A percentile compares a stretch with the other conserved stretches of the same genome.
Evolutionary conservation across 2,113 vertebrate genomes (phyloP).

Genomic region (Sialia sialis): DNA sequence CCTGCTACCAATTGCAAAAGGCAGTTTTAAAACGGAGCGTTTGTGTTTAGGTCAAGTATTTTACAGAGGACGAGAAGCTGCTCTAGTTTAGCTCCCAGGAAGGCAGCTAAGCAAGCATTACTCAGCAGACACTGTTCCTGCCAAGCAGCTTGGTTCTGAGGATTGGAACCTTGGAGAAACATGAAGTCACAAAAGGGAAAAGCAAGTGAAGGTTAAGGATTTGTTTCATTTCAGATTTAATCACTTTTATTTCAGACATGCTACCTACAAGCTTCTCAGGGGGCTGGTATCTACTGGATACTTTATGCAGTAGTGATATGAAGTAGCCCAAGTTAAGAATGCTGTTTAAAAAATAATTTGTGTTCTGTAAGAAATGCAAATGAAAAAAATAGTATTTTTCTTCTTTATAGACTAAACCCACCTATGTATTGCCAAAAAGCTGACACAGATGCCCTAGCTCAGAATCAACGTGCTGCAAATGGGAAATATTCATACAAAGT

Average conservation of each 20-base stretch:
- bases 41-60: neutral
- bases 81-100: neutral
- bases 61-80: neutral
- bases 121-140: slow-evolving; percentile 34
- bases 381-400: neutral
- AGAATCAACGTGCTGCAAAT: neutral
- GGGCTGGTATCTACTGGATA: neutral
- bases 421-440: neutral
- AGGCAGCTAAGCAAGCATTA: slow-evolving; percentile 18
- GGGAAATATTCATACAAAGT: neutral
- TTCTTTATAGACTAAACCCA: neutral
- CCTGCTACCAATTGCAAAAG: neutral
- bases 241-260: neutral
- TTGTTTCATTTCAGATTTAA: slow-evolving; percentile 23
- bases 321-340: neutral
- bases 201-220: neutral
- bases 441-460: neutral
- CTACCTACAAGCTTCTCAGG: neutral
- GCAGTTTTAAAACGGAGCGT: neutral
- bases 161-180: slow-evolving; percentile 26
- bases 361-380: neutral
- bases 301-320: neutral
- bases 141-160: slow-evolving; percentile 20
- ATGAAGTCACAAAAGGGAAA: neutral
- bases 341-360: neutral